Percentiles rank a stretch among this genome's conserved stretches.
Conservation (phyloP, 2,888 invertebrate species). For the Eilema griseolum region DNA sequence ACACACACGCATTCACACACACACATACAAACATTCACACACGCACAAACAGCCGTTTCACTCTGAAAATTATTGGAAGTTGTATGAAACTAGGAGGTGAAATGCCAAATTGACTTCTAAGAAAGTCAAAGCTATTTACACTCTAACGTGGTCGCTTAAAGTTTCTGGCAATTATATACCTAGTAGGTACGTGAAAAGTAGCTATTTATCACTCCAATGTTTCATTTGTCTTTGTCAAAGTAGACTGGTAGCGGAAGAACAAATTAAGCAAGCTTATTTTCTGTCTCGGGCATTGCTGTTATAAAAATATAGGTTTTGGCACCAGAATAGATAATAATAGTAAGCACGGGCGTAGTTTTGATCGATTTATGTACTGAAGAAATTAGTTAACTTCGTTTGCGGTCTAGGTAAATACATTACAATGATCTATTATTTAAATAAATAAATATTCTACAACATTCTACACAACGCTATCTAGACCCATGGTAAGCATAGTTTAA, state of each 20-base stretch:
- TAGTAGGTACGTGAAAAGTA: neutral
- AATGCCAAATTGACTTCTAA: neutral
- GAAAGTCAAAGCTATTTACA: neutral
- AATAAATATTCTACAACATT: too few relatives aligned
- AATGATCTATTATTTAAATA: too few relatives aligned
- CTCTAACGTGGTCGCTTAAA: neutral
- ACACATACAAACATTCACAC: too few relatives aligned
- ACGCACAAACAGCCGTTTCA: too few relatives aligned
- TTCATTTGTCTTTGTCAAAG: slow-evolving; percentile 2
- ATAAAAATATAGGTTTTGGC: neutral
- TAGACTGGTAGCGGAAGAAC: neutral
- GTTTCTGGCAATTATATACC: neutral
- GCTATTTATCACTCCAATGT: neutral
- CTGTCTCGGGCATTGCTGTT: neutral
- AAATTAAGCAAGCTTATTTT: neutral
- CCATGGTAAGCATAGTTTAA: too few relatives aligned
- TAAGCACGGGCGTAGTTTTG: too few relatives aligned
- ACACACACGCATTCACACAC: too few relatives aligned
- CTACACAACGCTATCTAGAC: too few relatives aligned
- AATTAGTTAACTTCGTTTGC: neutral
- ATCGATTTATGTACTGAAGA: neutral
- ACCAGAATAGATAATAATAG: too few relatives aligned
- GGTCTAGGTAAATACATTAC: too few relatives aligned
- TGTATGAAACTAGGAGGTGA: neutral
- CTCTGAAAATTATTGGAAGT: neutral